Conservation (phyloP, 2,888 invertebrate species). For the Lacanobia oleracea region DNA sequence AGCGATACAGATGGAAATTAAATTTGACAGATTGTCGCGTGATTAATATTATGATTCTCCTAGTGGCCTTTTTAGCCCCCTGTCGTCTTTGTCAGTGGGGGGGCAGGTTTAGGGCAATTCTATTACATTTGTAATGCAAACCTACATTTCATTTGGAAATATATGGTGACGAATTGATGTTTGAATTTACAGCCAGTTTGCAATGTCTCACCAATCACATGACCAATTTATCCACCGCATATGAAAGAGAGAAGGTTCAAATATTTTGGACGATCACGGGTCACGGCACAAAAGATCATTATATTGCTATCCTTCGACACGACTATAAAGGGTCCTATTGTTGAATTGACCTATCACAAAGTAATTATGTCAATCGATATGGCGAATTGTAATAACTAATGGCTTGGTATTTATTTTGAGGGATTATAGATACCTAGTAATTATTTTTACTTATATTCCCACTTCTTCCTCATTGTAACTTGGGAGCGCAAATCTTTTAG, state of each 20-base stretch:
- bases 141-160: no score
- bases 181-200: not conserved
- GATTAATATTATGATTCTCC: no score
- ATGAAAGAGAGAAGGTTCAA: not conserved
- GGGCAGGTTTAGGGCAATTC: no score
- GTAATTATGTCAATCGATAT: slow-evolving; percentile 24
- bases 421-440: not conserved
- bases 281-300: slow-evolving; percentile 3
- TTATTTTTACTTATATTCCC: not conserved
- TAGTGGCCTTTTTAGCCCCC: no score
- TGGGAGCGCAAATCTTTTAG: not conserved
- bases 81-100: no score
- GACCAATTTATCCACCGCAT: not conserved
- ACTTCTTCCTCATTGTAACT: not conserved
- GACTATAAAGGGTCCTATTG: slow-evolving; percentile 11
- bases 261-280: not conserved
- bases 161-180: not conserved
- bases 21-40: no score
- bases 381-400: slow-evolving; percentile 17
- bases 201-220: not conserved
- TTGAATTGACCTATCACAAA: slow-evolving; percentile 28
- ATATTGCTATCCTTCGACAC: not conserved
- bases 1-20: no score
- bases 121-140: no score
- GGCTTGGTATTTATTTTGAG: not conserved